Conservation (phyloP, 2,113 vertebrate genomes). For the Labeo catla region DNA sequence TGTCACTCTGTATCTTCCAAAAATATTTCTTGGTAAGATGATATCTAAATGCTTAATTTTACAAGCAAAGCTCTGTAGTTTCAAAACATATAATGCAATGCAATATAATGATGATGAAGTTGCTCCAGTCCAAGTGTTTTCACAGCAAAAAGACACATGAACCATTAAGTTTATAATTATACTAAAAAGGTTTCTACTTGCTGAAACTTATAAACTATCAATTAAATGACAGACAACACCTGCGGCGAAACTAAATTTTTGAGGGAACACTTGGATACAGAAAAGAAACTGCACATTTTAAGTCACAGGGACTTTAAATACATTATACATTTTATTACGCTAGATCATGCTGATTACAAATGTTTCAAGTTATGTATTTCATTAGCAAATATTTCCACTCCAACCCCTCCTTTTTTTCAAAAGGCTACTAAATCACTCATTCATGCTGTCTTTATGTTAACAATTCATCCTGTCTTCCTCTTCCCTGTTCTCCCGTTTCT, state of each 20-base stretch:
- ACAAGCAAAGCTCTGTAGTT: not conserved
- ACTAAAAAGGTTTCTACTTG: not conserved
- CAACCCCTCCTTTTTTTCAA: not conserved
- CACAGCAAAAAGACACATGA: not conserved
- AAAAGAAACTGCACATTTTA: not conserved
- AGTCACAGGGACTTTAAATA: not conserved
- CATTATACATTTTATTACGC: not conserved
- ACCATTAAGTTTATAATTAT: not conserved
- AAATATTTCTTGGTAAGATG: not conserved
- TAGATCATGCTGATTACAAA: not conserved
- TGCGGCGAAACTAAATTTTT: not conserved
- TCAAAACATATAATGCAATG: not conserved
- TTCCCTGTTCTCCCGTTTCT: constrained; percentile 57
- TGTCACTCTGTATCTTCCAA: not conserved
- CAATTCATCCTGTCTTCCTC: constrained; percentile 51
- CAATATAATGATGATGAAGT: not conserved
- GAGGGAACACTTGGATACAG: not conserved
- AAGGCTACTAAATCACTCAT: constrained; percentile 27
- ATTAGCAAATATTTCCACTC: not conserved
- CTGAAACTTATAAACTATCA: not conserved
- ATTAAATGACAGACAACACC: not conserved
- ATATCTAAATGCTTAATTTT: not conserved
- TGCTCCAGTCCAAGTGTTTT: not conserved
- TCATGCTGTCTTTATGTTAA: constrained; percentile 55
- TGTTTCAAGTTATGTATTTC: not conserved